Evolutionary conservation across 2,888 invertebrate species (phyloP).

Genomic region (Lepeophtheirus nordmannii): DNA sequence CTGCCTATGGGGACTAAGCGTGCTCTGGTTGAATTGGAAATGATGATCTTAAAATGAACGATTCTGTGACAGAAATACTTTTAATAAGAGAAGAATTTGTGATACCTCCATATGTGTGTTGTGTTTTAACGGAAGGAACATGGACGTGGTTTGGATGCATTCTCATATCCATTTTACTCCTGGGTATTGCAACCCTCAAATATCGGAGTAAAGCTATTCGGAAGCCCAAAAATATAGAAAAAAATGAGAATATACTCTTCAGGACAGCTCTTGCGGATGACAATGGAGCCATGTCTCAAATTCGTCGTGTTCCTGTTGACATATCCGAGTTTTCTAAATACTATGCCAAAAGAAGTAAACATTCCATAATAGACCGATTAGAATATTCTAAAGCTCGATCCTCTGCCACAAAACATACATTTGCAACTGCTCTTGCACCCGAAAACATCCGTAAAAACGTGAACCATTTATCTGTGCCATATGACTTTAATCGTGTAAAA

Average conservation of each 20-base stretch:
- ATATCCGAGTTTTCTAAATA: slow-evolving; percentile 1
- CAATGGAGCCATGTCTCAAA: slow-evolving; percentile 1
- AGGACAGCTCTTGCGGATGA: slow-evolving; percentile 11
- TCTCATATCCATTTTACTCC: slow-evolving; percentile 26
- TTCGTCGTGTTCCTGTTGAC: neutral
- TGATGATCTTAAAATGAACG: too few species aligned
- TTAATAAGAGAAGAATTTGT: too few species aligned
- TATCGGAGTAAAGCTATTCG: slow-evolving; percentile 25
- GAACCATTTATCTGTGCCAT: neutral
- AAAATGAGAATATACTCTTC: neutral
- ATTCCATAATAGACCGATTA: neutral
- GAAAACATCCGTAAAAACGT: slow-evolving; percentile 2
- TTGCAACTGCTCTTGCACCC: neutral
- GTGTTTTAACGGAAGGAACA: slow-evolving; percentile 26
- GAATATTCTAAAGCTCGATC: neutral
- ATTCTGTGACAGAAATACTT: too few species aligned
- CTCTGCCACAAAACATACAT: neutral
- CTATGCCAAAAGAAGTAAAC: slow-evolving; percentile 12
- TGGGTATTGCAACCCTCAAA: slow-evolving; percentile 27
- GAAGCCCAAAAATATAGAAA: slow-evolving; percentile 11
- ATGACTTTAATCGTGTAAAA: slow-evolving; percentile 9
- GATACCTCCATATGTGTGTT: slow-evolving; percentile 24
- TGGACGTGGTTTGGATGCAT: slow-evolving; percentile 28
- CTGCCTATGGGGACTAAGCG: too few species aligned
- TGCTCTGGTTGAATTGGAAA: too few species aligned